A percentile compares a stretch with the other conserved stretches of the same genome.
phyloP scores from a whole-genome alignment of 1,140 invertebrate species.

The Coptotermes formosanus region DNA sequence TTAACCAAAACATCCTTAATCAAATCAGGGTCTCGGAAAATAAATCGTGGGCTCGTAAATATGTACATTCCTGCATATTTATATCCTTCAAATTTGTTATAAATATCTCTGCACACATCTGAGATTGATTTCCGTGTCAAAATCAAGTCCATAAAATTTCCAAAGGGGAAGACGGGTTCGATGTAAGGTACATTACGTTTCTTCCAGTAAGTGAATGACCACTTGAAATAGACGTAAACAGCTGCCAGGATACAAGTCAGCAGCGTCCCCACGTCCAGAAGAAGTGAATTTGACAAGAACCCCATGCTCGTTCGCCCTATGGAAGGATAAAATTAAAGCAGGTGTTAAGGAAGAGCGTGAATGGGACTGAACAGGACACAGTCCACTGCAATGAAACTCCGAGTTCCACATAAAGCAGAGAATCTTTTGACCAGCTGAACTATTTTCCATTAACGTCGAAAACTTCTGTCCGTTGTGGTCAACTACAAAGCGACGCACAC shows the following conservation, averaged over 20 bases:
- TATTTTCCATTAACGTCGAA: too few species aligned
- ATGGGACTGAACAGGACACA: too few species aligned
- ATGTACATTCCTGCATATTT: conserved; percentile 49
- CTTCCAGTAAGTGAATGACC: conserved; percentile 48
- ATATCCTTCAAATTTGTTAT: conserved; percentile 44
- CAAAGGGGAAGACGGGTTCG: conserved; percentile 43
- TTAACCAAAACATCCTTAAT: conserved; percentile 50
- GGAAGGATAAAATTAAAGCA: too few species aligned
- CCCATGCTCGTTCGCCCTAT: conserved; percentile 13
- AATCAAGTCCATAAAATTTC: conserved; percentile 40
- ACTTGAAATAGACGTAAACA: conserved; percentile 37
- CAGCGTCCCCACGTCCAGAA: neutral
- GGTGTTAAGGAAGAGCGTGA: too few species aligned
- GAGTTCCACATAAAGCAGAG: too few species aligned
- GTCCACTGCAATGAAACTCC: too few species aligned
- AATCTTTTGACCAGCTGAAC: too few species aligned
- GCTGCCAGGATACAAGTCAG: neutral
- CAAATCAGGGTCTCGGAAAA: conserved; percentile 51
- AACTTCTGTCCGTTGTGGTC: too few species aligned
- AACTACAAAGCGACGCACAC: too few species aligned
- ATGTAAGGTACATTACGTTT: conserved; percentile 44
- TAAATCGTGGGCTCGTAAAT: conserved; percentile 50
- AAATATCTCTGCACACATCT: conserved; percentile 28
- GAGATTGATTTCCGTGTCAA: neutral
- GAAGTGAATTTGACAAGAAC: conserved; percentile 19